These are phyloP conservation scores for Erethizon dorsatum DNA, from an alignment of 2,797 vertebrate species.

Conservation along the genomic window DNA sequence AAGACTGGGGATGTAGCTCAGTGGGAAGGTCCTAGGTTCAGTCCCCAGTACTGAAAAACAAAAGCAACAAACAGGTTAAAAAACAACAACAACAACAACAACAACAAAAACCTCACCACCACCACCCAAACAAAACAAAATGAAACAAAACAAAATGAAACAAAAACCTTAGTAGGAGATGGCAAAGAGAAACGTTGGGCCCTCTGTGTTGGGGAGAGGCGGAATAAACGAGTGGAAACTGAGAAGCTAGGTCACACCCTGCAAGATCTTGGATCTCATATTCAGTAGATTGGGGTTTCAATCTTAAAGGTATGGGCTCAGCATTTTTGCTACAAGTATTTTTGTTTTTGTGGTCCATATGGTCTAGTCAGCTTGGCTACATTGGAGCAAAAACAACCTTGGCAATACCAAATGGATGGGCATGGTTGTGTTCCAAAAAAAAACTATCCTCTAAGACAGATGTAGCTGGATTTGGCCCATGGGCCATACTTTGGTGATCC, in stretches of 20 bases:
- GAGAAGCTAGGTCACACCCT: background rate
- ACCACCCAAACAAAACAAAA: background rate
- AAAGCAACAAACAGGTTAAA: background rate
- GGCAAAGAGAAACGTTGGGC: background rate
- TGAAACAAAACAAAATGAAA: background rate
- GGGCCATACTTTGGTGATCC: background rate
- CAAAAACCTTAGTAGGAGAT: background rate
- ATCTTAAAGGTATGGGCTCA: background rate
- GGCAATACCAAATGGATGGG: background rate
- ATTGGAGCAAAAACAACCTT: background rate
- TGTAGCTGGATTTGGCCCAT: background rate
- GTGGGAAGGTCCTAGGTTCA: background rate
- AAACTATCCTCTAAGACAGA: constrained; percentile 17
- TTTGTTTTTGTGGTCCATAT: background rate
- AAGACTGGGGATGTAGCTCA: background rate
- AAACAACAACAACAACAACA: background rate
- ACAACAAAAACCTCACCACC: background rate
- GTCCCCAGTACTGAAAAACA: background rate
- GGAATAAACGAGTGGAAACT: too few species aligned
- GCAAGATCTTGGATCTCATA: background rate
- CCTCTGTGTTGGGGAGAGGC: background rate
- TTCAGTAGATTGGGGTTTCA: background rate
- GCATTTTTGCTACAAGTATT: background rate
- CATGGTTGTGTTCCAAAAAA: background rate
- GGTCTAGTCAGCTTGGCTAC: background rate